Percentiles rank a stretch among this genome's conserved stretches.
phyloP scores from a whole-genome alignment of 2,797 vertebrate species.

The Thunnus albacares region DNA sequence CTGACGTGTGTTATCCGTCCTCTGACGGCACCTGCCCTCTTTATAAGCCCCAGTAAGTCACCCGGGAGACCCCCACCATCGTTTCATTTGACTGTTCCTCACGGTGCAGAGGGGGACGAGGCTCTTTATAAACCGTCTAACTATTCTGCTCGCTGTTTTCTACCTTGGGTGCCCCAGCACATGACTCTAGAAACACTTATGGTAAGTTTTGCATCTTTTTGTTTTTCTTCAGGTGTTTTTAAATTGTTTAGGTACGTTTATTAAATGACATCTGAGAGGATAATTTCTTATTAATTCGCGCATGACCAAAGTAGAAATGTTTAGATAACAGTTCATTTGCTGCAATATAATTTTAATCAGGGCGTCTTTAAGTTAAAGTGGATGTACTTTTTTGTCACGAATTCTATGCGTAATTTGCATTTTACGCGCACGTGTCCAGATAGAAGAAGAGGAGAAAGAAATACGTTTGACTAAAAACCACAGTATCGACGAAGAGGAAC shows the following conservation, averaged over 20 bases:
- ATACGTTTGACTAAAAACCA: neutral
- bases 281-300: neutral
- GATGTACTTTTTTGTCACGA: too few relatives aligned
- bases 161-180: slow-evolving; percentile 50
- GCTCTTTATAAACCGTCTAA: slow-evolving; percentile 1
- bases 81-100: slow-evolving; percentile 45
- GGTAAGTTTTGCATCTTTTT: slow-evolving; percentile 63
- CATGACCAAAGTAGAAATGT: neutral
- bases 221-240: neutral
- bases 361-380: neutral
- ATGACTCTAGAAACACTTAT: slow-evolving; percentile 65
- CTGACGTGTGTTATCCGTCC: slow-evolving; percentile 88
- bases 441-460: neutral
- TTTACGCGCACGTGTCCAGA: slow-evolving; percentile 53
- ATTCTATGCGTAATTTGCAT: slow-evolving; percentile 55
- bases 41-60: slow-evolving; percentile 79
- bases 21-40: slow-evolving; percentile 88
- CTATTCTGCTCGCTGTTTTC: slow-evolving; percentile 25
- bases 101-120: slow-evolving; percentile 13
- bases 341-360: neutral
- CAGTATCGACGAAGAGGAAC: accelerated
- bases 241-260: neutral
- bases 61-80: slow-evolving; percentile 63
- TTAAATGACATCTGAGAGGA: neutral
- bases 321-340: neutral